Base-by-base conservation (phyloP, 2,113 vertebrate species). In the Syrrhaptes paradoxus region DNA sequence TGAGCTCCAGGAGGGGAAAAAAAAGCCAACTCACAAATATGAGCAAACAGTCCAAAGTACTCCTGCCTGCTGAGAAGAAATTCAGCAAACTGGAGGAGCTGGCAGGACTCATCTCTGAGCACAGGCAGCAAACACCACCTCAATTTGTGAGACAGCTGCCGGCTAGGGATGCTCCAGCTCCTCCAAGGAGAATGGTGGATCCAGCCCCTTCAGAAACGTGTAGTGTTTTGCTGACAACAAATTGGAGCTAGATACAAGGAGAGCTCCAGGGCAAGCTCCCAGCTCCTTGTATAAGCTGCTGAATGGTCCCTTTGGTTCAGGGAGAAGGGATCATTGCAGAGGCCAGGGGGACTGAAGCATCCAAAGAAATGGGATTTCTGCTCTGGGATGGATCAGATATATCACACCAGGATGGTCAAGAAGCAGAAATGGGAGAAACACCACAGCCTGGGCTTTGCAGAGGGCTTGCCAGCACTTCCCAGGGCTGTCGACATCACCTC, bases 181-280 rank as follows among this genome's bases (percentile, higher is more conserved):
- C 54, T 41, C 20, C 0, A 0, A 18, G 18, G 28, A 51, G 17
- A 10, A 46, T 0, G 1, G 54, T 2, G 7, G 20, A 36, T 20
- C 31, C 65, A 41, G n/a, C 29, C 20, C 38, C 65, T 82, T 43
- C 61, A 71, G n/a, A 88, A 66, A 38, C 11, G 10, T 26, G 36
- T 2, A 6, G 59, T 13, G 34, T 28, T 81, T 73, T 87, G 13
- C 34, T 84, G 54, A 19, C 63, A 73, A 57, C 12, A 91, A 36
- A 62, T 1, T 43, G 9, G 58, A 83, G 34, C 26, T 52, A 29
- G 78, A 15, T 43, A 38, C 1, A 4, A 68, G 25, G n/a, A 48
- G 62, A 76, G 32, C 17, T 78, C 29, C 61, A 18, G n/a, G 20
- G 17, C 4, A 2, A 93, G 38, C 41, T 62, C 65, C 41, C n/a